Percentiles rank a stretch among this genome's conserved stretches.
Evolutionary conservation across 1,140 invertebrate genomes (phyloP).

Genomic region (Zaprionus africanus): DNA sequence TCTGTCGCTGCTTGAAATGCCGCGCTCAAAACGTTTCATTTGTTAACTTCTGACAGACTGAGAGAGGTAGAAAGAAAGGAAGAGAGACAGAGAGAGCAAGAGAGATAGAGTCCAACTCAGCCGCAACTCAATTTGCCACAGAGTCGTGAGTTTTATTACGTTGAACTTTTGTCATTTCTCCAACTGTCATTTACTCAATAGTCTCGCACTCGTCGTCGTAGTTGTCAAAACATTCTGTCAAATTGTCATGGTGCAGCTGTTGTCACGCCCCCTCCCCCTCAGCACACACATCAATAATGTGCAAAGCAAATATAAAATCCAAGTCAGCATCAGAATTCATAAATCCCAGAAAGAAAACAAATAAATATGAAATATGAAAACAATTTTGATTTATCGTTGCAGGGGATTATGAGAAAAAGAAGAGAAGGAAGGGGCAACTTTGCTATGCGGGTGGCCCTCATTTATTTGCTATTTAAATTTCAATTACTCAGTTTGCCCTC

Average conservation of each 20-base stretch:
- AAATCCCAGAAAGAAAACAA: conserved; percentile 24
- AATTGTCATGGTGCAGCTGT: conserved; percentile 26
- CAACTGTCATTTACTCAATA: conserved; percentile 27
- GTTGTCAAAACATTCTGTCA: conserved; percentile 40
- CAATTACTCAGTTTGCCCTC: conserved; percentile 55
- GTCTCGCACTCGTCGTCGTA: background rate
- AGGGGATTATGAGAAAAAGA: background rate
- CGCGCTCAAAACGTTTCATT: conserved; percentile 42
- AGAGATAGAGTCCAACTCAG: background rate
- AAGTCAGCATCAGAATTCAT: conserved; percentile 22
- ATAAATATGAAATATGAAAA: conserved; percentile 35
- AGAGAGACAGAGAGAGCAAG: too few relatives aligned
- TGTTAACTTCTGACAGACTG: conserved; percentile 57
- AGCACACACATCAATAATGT: conserved; percentile 32
- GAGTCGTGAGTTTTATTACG: conserved; percentile 30
- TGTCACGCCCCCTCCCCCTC: background rate
- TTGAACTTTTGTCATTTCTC: conserved; percentile 28
- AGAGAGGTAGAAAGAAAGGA: too few relatives aligned
- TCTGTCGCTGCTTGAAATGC: conserved; percentile 67
- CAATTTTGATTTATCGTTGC: conserved; percentile 47
- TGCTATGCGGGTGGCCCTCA: conserved; percentile 20
- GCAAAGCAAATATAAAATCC: conserved; percentile 53
- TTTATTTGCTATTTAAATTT: conserved; percentile 78
- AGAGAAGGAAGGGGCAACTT: background rate
- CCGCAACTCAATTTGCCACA: conserved; percentile 55